Evolutionary conservation across 2,888 invertebrate species (phyloP).

Genomic region (Yponomeuta cagnagella): DNA sequence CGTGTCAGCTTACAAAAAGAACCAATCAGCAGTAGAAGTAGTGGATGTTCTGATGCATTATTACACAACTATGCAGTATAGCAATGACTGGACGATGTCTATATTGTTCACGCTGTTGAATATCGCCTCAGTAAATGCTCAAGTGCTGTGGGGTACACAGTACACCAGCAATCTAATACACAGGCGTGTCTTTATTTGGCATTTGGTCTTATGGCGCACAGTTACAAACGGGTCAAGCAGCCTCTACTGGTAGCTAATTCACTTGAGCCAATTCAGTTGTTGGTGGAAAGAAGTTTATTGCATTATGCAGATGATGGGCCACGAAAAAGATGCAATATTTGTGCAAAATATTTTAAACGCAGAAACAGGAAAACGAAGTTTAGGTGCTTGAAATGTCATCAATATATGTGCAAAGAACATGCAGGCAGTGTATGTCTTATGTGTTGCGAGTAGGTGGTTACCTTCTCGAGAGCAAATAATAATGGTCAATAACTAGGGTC

Average conservation of each 20-base stretch:
- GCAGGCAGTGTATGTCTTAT: constrained; percentile 45
- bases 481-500: too few relatives aligned
- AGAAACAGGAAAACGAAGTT: constrained; percentile 54
- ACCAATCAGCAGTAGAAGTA: constrained; percentile 55
- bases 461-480: too few relatives aligned
- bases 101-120: constrained; percentile 61
- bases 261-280: background rate
- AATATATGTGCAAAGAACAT: constrained; percentile 59
- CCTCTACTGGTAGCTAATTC: constrained; percentile 16
- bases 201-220: constrained; percentile 40
- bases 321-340: constrained; percentile 48
- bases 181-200: constrained; percentile 57
- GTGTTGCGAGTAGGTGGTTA: constrained; percentile 30
- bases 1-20: constrained; percentile 53
- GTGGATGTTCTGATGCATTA: constrained; percentile 62
- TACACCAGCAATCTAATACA: constrained; percentile 33
- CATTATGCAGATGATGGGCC: constrained; percentile 12
- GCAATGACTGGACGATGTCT: constrained; percentile 62
- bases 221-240: constrained; percentile 9
- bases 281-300: background rate
- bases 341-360: constrained; percentile 39
- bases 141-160: constrained; percentile 56
- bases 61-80: constrained; percentile 61
- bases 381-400: constrained; percentile 51
- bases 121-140: constrained; percentile 61